A percentile compares a stretch with the other conserved stretches of the same genome.
phyloP scores from a whole-genome alignment of 2,797 vertebrate species.

The Hemibagrus guttatus region DNA sequence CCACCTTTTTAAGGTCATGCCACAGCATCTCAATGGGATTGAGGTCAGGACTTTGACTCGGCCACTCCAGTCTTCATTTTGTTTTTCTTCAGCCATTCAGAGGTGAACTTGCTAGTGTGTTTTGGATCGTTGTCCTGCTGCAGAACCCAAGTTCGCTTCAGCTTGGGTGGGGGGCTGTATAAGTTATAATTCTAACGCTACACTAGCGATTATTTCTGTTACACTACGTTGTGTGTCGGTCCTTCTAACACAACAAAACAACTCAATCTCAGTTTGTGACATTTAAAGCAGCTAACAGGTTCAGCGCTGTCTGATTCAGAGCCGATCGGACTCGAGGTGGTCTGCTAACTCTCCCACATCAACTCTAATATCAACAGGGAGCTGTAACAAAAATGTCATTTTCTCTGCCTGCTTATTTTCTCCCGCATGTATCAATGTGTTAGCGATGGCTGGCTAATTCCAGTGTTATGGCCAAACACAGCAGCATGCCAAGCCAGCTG shows the following conservation, averaged over 20 bases:
- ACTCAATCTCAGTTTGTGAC: background rate
- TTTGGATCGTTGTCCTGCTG: too few species aligned
- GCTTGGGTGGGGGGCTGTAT: background rate
- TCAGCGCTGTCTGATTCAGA: background rate
- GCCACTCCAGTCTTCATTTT: too few species aligned
- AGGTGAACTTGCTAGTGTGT: too few species aligned
- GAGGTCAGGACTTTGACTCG: too few species aligned
- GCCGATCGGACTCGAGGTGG: background rate
- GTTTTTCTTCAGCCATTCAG: too few species aligned
- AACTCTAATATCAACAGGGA: conserved; percentile 16
- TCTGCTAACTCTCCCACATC: conserved; percentile 3
- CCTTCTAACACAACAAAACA: too few species aligned
- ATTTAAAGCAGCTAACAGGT: background rate
- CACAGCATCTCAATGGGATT: too few species aligned
- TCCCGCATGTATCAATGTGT: conserved; percentile 24
- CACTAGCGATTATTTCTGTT: background rate
- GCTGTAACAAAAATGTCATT: conserved; percentile 30
- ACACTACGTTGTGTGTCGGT: background rate
- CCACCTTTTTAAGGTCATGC: too few species aligned
- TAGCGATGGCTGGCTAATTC: conserved; percentile 39
- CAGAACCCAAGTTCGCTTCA: too few species aligned
- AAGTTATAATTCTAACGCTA: background rate
- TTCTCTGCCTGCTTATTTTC: conserved; percentile 30
- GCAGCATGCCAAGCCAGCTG: conserved; percentile 46
- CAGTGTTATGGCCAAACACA: conserved; percentile 47